These are phyloP conservation scores for Indicator maculatus DNA, from an alignment of 2,113 vertebrate genomes.

Conservation along the genomic window DNA sequence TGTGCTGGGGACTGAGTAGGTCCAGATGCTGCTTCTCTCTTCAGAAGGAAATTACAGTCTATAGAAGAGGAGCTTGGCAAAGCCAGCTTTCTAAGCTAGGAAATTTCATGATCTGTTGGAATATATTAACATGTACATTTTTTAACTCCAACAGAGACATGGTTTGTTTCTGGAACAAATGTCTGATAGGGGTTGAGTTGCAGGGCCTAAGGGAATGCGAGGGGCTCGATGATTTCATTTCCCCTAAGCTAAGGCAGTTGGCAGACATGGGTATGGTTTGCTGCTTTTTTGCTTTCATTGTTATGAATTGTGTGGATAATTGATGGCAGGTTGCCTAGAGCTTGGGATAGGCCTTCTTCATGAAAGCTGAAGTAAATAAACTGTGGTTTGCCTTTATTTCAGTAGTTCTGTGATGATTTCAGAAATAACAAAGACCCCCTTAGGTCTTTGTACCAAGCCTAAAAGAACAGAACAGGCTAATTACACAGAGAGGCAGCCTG, in stretches of 20 bases:
- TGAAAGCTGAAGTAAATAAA: constrained; percentile 14
- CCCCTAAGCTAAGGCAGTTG: not conserved
- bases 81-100: constrained; percentile 67
- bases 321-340: constrained; percentile 34
- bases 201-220: not conserved
- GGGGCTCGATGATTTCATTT: constrained; percentile 15
- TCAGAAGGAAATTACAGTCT: constrained; percentile 78
- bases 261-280: not conserved
- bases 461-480: not conserved
- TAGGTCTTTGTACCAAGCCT: not conserved
- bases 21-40: constrained; percentile 74
- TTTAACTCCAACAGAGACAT: constrained; percentile 27
- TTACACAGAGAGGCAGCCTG: not conserved
- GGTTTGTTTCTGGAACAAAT: constrained; percentile 30
- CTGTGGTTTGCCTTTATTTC: not conserved
- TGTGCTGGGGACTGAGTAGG: constrained; percentile 64
- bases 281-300: constrained; percentile 11
- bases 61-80: constrained; percentile 64
- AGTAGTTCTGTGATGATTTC: not conserved
- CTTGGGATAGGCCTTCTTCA: not conserved
- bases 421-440: not conserved
- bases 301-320: constrained; percentile 25
- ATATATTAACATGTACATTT: constrained; percentile 57
- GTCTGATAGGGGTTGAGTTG: not conserved
- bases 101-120: constrained; percentile 70